Conservation (phyloP, 2,888 invertebrate genomes). For the Eupithecia insigniata region DNA sequence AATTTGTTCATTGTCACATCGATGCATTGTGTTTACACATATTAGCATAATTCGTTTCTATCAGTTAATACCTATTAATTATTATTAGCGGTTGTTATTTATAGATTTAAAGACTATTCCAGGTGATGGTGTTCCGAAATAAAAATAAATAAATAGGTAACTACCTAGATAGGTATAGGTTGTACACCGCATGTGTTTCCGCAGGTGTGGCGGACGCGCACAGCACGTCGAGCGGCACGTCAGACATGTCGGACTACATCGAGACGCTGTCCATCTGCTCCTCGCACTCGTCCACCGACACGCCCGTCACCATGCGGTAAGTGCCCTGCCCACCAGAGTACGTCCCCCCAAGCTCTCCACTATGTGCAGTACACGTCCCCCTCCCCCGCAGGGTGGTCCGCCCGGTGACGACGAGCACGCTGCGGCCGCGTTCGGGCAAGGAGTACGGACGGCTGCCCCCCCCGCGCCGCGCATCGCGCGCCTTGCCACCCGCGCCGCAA, state of each 20-base stretch:
- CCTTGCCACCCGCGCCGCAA: conserved; percentile 22
- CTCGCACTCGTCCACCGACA: conserved; percentile 91
- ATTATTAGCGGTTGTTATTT: too few relatives aligned
- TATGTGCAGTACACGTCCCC: neutral
- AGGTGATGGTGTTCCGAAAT: too few relatives aligned
- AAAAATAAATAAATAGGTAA: too few relatives aligned
- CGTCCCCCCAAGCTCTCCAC: too few relatives aligned
- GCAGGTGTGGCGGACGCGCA: conserved; percentile 85
- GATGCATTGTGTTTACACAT: too few relatives aligned
- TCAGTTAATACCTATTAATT: too few relatives aligned
- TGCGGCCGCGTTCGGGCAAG: conserved; percentile 92
- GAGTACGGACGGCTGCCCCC: conserved; percentile 87
- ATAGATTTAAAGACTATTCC: too few relatives aligned
- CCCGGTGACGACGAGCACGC: conserved; percentile 82
- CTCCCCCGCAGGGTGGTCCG: conserved; percentile 59
- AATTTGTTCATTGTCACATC: too few relatives aligned
- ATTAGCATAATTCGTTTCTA: too few relatives aligned
- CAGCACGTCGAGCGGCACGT: conserved; percentile 92
- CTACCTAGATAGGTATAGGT: too few relatives aligned
- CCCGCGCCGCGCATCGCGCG: conserved; percentile 48
- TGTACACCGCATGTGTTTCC: neutral
- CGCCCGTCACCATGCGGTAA: conserved; percentile 85
- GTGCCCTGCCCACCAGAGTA: neutral
- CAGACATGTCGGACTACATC: conserved; percentile 95
- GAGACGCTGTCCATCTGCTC: conserved; percentile 92